These are phyloP conservation scores for Gymnocypris eckloni DNA, from an alignment of 2,797 vertebrate genomes.

Conservation along the genomic window DNA sequence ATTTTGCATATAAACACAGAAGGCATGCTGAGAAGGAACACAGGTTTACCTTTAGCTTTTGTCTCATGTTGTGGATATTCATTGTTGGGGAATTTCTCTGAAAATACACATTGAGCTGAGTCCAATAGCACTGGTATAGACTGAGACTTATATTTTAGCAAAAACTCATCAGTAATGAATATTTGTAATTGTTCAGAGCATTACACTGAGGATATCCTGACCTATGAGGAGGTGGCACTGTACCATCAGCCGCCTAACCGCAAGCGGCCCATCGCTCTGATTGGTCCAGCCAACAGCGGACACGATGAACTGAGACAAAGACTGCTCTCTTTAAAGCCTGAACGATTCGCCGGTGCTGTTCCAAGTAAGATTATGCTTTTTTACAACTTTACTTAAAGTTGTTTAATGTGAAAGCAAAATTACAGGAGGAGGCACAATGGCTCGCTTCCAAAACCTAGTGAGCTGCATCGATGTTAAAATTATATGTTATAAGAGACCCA, in stretches of 20 bases:
- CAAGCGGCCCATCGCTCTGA: conserved; percentile 90
- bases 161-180: background rate
- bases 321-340: conserved; percentile 86
- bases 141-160: background rate
- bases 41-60: background rate
- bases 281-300: conserved; percentile 91
- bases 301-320: conserved; percentile 91
- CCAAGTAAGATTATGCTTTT: conserved; percentile 82
- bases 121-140: background rate
- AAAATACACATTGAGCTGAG: background rate
- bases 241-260: conserved; percentile 94
- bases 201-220: conserved; percentile 88
- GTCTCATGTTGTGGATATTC: background rate
- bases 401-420: background rate
- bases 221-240: conserved; percentile 97
- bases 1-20: conserved; percentile 14
- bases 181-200: conserved; percentile 76
- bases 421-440: background rate
- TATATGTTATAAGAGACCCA: background rate
- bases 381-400: background rate
- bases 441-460: background rate
- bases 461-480: background rate
- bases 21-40: background rate
- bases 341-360: conserved; percentile 89
- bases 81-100: background rate